Conservation (phyloP, 2,888 invertebrate species). For the Tipula helvola region DNA sequence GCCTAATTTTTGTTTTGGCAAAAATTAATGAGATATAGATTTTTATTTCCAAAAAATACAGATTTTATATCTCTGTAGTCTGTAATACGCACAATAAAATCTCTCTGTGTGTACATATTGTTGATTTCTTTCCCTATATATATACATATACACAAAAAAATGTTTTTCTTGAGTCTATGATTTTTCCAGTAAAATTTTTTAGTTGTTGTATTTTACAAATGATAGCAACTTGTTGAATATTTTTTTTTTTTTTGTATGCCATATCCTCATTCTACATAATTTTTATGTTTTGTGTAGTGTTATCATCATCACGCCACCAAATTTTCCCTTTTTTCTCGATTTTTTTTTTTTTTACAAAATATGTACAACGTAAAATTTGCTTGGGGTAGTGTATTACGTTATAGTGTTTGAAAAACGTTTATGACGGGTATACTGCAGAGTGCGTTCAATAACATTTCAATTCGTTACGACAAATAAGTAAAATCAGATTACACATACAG, state of each 20-base stretch:
- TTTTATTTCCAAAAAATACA: background rate
- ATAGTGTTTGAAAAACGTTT: background rate
- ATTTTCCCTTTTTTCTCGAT: background rate
- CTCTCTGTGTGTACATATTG: background rate
- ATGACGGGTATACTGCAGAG: background rate
- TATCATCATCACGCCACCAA: background rate
- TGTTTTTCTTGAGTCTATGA: background rate
- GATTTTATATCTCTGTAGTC: background rate
- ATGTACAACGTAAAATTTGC: background rate
- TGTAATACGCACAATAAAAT: background rate
- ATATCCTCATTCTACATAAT: background rate
- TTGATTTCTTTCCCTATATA: background rate
- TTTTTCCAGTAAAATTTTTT: background rate
- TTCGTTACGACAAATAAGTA: background rate
- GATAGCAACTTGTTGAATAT: constrained; percentile 11
- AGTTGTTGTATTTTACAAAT: constrained; percentile 7
- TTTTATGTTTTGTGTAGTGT: background rate
- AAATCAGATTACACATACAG: background rate
- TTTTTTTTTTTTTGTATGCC: background rate
- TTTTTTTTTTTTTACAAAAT: background rate
- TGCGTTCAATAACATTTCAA: background rate
- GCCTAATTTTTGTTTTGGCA: background rate
- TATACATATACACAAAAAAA: background rate
- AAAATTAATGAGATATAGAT: background rate
- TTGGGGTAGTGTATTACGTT: background rate